Base-by-base conservation (phyloP, 2,113 vertebrate genomes). In the Conger conger region DNA sequence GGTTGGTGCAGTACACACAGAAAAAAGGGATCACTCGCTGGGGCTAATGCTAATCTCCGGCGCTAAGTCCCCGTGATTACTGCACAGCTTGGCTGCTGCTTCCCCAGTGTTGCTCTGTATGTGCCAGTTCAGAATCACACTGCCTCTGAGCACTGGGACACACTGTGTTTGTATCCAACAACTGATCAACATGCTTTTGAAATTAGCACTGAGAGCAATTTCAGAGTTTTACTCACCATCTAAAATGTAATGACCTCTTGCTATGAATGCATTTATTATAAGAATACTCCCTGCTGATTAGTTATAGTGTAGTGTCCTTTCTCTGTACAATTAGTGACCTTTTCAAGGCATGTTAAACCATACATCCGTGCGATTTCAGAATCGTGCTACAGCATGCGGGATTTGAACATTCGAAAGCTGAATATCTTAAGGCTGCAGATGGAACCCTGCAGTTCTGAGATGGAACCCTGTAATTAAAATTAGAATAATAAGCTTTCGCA, bases 1-100 rank as follows among this genome's bases (percentile, higher is more conserved):
- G 87, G 89, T 91, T 87, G 89, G 50, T 50, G 54, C 81, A 54
- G 20, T 27, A 73, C 68, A 33, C 68, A n/a, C 27, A 2, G 9
- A 30, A 68, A 68, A 68, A 68, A 73, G 68, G 68, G 68, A 73
- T 73, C n/a, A 33, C 13, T 33, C n/a, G 9, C 27, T 33, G 20
- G 4, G 68, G 68, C 27, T 73, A 30, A 73, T 73, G 9, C n/a
- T 73, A 73, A 73, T 73, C 68, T 15, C 27, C n/a, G 2, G 27
- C 9, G 7, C 13, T 33, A n/a, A 73, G 13, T 73, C 68, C n/a
- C 27, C 3, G n/a, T 73, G 68, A 33, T 73, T n/a, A 73, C 8
- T n/a, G 63, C 63, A n/a, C n/a, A 23, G 2, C 27, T n/a, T 73
- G 57, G 57, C 17, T 27, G 20, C 68, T 73, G n/a, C n/a, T 13